Conservation (phyloP, 2,797 vertebrate species). For the Pseudomugil gertrudae region DNA sequence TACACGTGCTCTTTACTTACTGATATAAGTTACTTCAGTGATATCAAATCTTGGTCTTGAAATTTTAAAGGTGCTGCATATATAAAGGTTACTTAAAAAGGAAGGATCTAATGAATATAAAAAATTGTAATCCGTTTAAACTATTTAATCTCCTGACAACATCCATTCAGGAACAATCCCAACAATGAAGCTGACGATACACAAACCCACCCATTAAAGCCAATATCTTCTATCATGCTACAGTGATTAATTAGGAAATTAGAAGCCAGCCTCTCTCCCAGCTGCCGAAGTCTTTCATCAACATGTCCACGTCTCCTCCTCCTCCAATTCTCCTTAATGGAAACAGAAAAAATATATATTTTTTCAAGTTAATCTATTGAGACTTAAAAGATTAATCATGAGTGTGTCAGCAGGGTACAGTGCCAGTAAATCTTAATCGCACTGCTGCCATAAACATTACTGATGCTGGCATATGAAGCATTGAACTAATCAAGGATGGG, state of each 20-base stretch:
- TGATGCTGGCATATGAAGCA: slow-evolving; percentile 34
- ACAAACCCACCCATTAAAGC: slow-evolving; percentile 8
- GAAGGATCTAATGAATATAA: neutral
- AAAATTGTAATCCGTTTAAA: neutral
- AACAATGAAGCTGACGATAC: slow-evolving; percentile 5
- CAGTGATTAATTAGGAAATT: slow-evolving; percentile 27
- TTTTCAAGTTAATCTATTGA: slow-evolving; percentile 54
- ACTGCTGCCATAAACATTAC: slow-evolving; percentile 28
- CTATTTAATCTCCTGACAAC: slow-evolving; percentile 19
- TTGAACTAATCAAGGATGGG: slow-evolving; percentile 47
- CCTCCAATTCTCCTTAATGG: slow-evolving; percentile 40
- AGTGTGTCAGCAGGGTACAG: slow-evolving; percentile 29
- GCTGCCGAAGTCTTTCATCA: slow-evolving; percentile 35
- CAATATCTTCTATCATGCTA: slow-evolving; percentile 9
- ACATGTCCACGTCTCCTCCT: slow-evolving; percentile 13
- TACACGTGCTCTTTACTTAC: neutral
- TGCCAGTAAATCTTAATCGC: slow-evolving; percentile 58
- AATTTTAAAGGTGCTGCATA: neutral
- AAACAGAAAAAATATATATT: slow-evolving; percentile 37
- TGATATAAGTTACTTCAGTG: neutral
- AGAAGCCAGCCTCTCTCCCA: slow-evolving; percentile 29
- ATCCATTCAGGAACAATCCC: slow-evolving; percentile 6
- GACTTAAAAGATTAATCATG: slow-evolving; percentile 63
- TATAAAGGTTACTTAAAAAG: neutral
- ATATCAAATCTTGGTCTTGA: neutral